Evolutionary conservation across 1,140 invertebrate genomes (phyloP).

Genomic region (Pinna nobilis): DNA sequence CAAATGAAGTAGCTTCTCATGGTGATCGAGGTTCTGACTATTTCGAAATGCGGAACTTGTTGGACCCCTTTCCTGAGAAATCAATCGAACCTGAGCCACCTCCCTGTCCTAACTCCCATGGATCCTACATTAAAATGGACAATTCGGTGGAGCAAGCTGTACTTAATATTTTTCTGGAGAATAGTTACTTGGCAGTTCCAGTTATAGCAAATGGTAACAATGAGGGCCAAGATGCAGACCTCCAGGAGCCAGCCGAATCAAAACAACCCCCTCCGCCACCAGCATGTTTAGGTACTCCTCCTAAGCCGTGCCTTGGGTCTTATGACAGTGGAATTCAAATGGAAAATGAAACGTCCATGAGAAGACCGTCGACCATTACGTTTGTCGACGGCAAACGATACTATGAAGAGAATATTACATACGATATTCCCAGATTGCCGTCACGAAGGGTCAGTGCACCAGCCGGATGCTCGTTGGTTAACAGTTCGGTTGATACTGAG

Average conservation of each 20-base stretch:
- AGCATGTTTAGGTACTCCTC: not conserved
- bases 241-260: not conserved
- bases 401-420: slow-evolving; percentile 10
- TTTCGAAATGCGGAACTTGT: slow-evolving; percentile 8
- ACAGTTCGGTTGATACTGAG: not conserved
- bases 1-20: not conserved
- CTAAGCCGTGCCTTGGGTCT: not conserved
- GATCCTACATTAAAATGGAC: slow-evolving; percentile 6
- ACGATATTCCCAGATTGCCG: slow-evolving; percentile 16
- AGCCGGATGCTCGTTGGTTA: not conserved
- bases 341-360: not conserved
- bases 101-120: not conserved
- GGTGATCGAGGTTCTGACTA: slow-evolving; percentile 4
- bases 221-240: not conserved
- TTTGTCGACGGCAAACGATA: slow-evolving; percentile 16
- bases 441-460: slow-evolving; percentile 28
- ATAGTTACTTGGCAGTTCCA: slow-evolving; percentile 3
- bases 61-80: not conserved
- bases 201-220: not conserved
- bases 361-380: slow-evolving; percentile 24
- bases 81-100: not conserved
- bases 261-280: slow-evolving; percentile 1
- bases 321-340: slow-evolving; percentile 15
- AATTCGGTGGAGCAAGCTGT: not conserved
- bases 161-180: slow-evolving; percentile 20